These are phyloP conservation scores for Lithobates pipiens DNA, from an alignment of 2,797 vertebrate genomes.

Conservation along the genomic window DNA sequence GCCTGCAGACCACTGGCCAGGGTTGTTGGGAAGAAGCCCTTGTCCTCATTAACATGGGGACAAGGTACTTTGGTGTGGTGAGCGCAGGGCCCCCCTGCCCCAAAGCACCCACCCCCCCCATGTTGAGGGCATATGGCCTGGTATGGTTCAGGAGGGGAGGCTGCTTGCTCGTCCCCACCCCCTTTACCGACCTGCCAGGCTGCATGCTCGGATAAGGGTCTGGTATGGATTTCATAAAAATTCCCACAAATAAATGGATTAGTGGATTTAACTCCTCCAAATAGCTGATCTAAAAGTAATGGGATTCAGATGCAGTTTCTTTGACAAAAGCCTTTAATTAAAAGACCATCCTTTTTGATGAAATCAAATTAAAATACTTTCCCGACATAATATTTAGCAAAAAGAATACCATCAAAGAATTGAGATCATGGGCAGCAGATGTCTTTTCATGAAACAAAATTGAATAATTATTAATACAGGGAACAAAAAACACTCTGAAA, in stretches of 20 bases:
- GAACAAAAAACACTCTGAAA: not conserved
- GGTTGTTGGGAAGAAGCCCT: too few relatives aligned
- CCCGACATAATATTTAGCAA: not conserved
- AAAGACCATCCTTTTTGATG: not conserved
- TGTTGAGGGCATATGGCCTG: too few relatives aligned
- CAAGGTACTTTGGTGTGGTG: too few relatives aligned
- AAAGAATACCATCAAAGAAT: constrained; percentile 15
- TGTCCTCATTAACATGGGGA: too few relatives aligned
- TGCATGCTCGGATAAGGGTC: too few relatives aligned
- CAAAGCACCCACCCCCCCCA: too few relatives aligned
- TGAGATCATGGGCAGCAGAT: constrained; percentile 9
- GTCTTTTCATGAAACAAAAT: constrained; percentile 21
- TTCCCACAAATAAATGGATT: constrained; percentile 18
- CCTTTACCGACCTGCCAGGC: too few relatives aligned
- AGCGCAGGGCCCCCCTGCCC: too few relatives aligned
- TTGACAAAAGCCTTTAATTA: not conserved
- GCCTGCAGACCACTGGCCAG: too few relatives aligned
- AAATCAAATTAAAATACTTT: constrained; percentile 2
- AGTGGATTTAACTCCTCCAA: not conserved
- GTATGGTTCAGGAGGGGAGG: too few relatives aligned
- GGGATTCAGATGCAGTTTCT: not conserved
- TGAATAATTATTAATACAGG: constrained; percentile 19
- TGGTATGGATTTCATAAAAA: too few relatives aligned
- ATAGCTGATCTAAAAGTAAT: not conserved
- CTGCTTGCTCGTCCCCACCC: too few relatives aligned